Conservation (phyloP, 2,113 vertebrate genomes). For the Ploceus nigricollis region DNA sequence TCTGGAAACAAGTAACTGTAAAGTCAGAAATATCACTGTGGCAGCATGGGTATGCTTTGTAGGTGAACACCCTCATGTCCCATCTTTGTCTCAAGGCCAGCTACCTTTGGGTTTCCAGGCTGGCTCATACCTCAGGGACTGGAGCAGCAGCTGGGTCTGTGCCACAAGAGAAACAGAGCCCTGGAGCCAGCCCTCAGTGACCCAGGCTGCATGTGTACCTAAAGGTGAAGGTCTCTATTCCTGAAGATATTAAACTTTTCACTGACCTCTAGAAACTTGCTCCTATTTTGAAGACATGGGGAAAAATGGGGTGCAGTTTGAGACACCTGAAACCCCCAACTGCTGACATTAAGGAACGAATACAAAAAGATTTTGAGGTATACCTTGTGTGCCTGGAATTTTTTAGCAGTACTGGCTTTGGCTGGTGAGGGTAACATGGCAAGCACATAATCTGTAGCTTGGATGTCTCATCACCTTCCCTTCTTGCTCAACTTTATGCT, state of each 20-base stretch:
- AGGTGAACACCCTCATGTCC: not conserved
- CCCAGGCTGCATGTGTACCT: rapidly evolving
- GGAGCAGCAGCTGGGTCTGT: not conserved
- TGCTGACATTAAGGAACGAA: not conserved
- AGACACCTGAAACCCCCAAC: not conserved
- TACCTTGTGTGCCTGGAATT: not conserved
- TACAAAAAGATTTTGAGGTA: not conserved
- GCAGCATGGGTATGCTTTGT: not conserved
- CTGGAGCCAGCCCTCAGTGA: not conserved
- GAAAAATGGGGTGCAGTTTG: not conserved
- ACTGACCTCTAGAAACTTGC: not conserved
- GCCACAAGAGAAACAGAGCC: not conserved
- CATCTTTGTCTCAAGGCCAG: rapidly evolving
- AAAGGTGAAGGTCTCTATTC: not conserved
- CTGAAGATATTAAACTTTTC: not conserved
- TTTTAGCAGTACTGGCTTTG: not conserved
- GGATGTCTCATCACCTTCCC: not conserved
- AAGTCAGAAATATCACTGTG: not conserved
- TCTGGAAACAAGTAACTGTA: not conserved
- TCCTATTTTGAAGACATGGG: not conserved
- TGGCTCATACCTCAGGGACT: not conserved
- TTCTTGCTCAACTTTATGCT: no score
- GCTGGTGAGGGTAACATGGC: not conserved
- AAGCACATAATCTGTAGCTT: no score
- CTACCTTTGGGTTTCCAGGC: not conserved